Conservation (phyloP, 2,888 invertebrate species). For the Amorpha juglandis region DNA sequence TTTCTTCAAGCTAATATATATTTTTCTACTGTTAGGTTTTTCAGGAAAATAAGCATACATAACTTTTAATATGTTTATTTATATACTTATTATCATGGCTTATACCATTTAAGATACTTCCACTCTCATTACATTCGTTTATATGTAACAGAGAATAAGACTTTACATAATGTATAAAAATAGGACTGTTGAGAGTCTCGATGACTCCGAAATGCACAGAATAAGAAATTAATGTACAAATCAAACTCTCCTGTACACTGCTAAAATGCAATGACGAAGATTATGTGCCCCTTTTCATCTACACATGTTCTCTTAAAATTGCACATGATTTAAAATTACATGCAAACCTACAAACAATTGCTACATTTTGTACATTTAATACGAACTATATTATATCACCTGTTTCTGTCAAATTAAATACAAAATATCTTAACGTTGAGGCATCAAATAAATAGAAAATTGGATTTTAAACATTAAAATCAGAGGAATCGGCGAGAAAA, state of each 20-base stretch:
- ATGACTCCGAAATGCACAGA: constrained; percentile 79
- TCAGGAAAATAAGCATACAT: constrained; percentile 24
- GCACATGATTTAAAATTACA: constrained; percentile 80
- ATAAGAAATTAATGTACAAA: constrained; percentile 78
- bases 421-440: constrained; percentile 54
- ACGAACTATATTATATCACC: constrained; percentile 75
- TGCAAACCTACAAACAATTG: constrained; percentile 75
- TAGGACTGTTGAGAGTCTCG: constrained; percentile 79
- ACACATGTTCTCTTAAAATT: constrained; percentile 70
- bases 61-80: constrained; percentile 80
- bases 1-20: background rate
- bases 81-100: constrained; percentile 77
- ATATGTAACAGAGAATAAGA: constrained; percentile 80
- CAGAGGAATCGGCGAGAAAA: constrained; percentile 63
- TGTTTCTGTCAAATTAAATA: constrained; percentile 69
- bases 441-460: constrained; percentile 72
- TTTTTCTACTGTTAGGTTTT: background rate
- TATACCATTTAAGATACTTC: constrained; percentile 74
- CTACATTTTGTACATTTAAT: constrained; percentile 79
- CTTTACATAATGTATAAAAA: constrained; percentile 84
- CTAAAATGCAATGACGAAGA: constrained; percentile 80
- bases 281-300: constrained; percentile 68
- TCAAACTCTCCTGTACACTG: constrained; percentile 72
- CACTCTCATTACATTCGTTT: constrained; percentile 76
- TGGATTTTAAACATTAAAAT: constrained; percentile 61